Base-by-base conservation (phyloP, 2,888 invertebrate genomes). In the Lagria hirta region DNA sequence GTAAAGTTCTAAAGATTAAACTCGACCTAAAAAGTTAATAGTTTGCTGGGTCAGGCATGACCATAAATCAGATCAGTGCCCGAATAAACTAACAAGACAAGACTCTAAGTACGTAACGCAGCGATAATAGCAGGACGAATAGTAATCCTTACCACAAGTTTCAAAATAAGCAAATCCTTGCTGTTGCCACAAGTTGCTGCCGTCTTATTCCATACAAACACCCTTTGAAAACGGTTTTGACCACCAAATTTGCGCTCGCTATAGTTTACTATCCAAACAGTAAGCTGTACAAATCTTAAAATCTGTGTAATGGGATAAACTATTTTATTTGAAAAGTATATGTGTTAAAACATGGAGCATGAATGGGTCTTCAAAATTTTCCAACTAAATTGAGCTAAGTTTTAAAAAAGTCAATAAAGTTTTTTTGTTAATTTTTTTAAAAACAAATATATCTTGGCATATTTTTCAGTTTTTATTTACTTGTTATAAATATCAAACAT, bases 81-180 rank as follows among this genome's bases (percentile, higher is more conserved):
- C 29, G 18, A 40, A 21, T 20, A 34, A 45, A 45, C 45, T 34
- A 28, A 44, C 38, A 30, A 32, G 32, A 34, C 32, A 27, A 24
- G 32, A 35, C 41, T 16, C 52, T 48, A 54, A 46, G 49, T 41
- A 47, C 44, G 49, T 52, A 47, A 49, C 47, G 50, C 48, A 51
- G 50, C 49, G 51, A 52, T 54, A 52, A 55, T 52, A 51, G 53
- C 51, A 47, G 40, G 38, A 47, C 45, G 41, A 49, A 41, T 36
- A 42, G 18, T 55, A 55, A 57, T 54, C 54, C 48, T 41, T 15
- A 44, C 55, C 56, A 36, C 55, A 50, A 58, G 52, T 57, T 58
- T 51, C 51, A 51, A 58, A 55, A 57, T 55, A 30, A 32, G 8
- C 42, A 23, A 35, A 42, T 42, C 42, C 42, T 34, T 16, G 28